Conservation (phyloP, 2,113 vertebrate genomes). For the Aptenodytes patagonicus region DNA sequence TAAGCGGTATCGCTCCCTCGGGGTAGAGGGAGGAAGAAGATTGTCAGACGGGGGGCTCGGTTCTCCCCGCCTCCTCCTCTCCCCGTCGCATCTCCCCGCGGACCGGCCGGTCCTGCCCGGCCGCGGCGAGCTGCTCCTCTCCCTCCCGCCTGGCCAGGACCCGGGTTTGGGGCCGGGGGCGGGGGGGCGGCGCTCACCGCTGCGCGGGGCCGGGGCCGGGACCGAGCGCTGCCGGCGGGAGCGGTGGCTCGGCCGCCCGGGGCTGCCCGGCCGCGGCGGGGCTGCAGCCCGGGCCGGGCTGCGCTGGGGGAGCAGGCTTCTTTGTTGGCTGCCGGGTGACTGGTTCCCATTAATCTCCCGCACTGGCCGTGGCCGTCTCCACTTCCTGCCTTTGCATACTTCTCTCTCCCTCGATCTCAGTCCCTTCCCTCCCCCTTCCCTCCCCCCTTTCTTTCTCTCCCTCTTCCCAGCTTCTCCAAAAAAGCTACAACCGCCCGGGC, state of each 20-base stretch:
- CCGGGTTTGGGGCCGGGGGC: not conserved
- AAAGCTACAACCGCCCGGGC: not conserved
- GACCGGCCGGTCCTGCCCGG: not conserved
- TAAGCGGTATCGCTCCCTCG: not conserved
- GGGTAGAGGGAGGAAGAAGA: not conserved
- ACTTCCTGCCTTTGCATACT: conserved; percentile 69
- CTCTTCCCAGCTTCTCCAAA: conserved; percentile 37
- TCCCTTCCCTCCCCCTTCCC: conserved; percentile 16
- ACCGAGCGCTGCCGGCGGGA: not conserved
- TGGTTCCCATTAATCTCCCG: conserved; percentile 69
- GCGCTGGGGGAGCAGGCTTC: conserved; percentile 11
- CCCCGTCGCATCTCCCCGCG: not conserved
- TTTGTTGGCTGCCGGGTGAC: conserved; percentile 55
- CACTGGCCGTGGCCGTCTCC: conserved; percentile 58
- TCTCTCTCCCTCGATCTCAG: conserved; percentile 25
- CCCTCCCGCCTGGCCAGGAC: not conserved
- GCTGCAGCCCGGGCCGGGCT: not conserved
- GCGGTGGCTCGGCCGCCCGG: not conserved
- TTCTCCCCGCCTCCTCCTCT: not conserved
- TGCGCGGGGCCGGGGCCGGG: not conserved
- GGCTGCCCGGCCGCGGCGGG: not conserved
- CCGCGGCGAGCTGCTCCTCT: not conserved
- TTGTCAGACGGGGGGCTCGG: not conserved
- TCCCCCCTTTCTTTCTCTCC: conserved; percentile 17
- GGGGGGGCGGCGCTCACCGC: not conserved